Conservation (phyloP, 2,113 vertebrate species). For the Aptenodytes forsteri region DNA sequence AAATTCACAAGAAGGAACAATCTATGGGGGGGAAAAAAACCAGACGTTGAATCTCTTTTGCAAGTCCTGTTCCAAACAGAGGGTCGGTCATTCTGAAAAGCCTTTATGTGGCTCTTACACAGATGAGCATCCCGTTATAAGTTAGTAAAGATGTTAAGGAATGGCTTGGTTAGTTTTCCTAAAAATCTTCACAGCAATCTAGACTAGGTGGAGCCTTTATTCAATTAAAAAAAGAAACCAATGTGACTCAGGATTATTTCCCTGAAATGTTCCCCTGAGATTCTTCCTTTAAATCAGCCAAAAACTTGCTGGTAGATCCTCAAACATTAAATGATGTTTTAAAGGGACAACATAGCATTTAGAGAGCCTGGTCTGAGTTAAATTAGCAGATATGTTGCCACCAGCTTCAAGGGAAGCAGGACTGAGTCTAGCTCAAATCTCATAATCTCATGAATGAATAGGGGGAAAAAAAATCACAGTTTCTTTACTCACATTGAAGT, state of each 20-base stretch:
- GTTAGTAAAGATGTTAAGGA: not conserved
- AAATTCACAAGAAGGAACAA: not conserved
- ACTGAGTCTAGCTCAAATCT: not conserved
- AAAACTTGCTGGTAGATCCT: not conserved
- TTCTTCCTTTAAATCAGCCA: not conserved
- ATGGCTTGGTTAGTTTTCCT: not conserved
- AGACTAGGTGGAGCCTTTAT: not conserved
- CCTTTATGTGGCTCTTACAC: not conserved
- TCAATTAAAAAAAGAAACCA: not conserved
- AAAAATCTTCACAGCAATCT: not conserved
- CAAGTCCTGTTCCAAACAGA: not conserved
- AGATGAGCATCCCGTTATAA: not conserved
- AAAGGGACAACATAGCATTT: not conserved
- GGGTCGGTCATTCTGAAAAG: not conserved
- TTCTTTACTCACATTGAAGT: not conserved
- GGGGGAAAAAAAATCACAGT: not conserved
- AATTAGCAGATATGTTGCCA: not conserved
- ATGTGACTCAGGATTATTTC: not conserved
- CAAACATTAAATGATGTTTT: not conserved
- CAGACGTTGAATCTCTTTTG: not conserved
- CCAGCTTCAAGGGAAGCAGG: not conserved
- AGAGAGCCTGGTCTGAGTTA: not conserved
- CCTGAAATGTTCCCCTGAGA: not conserved
- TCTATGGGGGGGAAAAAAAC: rapidly evolving
- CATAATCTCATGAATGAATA: not conserved